Conservation (phyloP, 1,140 invertebrate genomes). For the Aphaenogaster ashmeadi region DNA sequence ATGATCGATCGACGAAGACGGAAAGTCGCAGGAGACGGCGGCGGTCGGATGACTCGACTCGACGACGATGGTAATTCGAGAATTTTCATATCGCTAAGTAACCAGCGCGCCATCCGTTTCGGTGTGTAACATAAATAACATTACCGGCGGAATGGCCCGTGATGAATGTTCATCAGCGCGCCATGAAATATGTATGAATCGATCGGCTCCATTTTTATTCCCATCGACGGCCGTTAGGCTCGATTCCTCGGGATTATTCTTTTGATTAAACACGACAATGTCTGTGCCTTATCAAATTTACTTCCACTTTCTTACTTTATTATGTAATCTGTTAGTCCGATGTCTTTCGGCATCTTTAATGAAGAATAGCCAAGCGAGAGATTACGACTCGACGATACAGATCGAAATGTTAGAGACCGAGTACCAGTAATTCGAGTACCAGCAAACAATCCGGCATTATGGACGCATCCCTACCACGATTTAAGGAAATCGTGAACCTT, state of each 20-base stretch:
- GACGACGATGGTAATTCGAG: slow-evolving; percentile 58
- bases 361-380: not conserved
- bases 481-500: slow-evolving; percentile 35
- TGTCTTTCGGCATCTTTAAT: not conserved
- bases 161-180: slow-evolving; percentile 48
- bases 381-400: not conserved
- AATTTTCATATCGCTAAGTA: slow-evolving; percentile 66
- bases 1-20: slow-evolving; percentile 60
- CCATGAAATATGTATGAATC: slow-evolving; percentile 62
- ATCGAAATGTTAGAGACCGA: not conserved
- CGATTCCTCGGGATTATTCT: not conserved
- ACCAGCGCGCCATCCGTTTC: slow-evolving; percentile 54
- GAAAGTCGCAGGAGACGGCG: slow-evolving; percentile 20
- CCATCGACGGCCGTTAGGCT: not conserved
- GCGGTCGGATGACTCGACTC: slow-evolving; percentile 39
- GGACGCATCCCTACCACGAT: slow-evolving; percentile 24
- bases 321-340: not conserved
- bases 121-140: slow-evolving; percentile 53
- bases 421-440: not conserved
- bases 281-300: not conserved
- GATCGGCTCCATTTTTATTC: slow-evolving; percentile 20
- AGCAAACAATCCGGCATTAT: not conserved
- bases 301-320: not conserved
- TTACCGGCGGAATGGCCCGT: slow-evolving; percentile 31
- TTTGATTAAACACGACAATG: not conserved